Base-by-base conservation (phyloP, 1,140 invertebrate species). In the Chlorops oryzae region DNA sequence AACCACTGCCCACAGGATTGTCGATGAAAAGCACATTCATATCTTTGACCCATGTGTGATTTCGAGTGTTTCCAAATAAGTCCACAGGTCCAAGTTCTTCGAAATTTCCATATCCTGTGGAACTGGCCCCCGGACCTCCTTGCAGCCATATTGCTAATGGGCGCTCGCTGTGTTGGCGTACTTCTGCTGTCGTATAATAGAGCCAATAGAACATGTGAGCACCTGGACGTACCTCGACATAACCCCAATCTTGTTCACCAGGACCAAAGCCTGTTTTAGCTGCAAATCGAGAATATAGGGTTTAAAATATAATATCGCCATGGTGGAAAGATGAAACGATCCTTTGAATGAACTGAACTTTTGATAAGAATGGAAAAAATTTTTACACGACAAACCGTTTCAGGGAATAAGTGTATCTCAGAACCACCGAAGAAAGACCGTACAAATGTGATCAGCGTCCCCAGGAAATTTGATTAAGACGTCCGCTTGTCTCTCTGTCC, bases 1-100 rank as follows among this genome's bases (percentile, higher is more conserved):
- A 94, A 1, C 91, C 91, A 15, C 85, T 80, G 47, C 91, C 91
- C 3, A 94, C 89, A 1, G 90, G 91, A 71, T 90, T 93, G 63
- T 94, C 90, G 17, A 94, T 81, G 67, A 92, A 92, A 9, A 94
- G 61, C 2, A 95, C 78, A 65, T 92, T 93, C 59, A 86, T 82
- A 54, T 84, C 73, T 54, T 81, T 81, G 18, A 88, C 85, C 89
- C 90, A 93, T 7, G 84, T 84, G 55, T 76, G 75, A 43, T 85
- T 81, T 55, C 90, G 79, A 6, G 76, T 72, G 20, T 84, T 78
- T 3, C 86, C 72, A 24, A 85, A 67, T 0, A 80, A 57, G 59
- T 87, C 80, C 2, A 83, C 59, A 0, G 88, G 87, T 4, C 88
- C 88, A 10, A 91, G 58, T 61, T 90, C 85, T 46, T 81, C 78